A percentile compares a stretch with the other conserved stretches of the same genome.
Conservation (phyloP, 92 coral and sea anemone genomes). For the Palythoa grandis region DNA sequence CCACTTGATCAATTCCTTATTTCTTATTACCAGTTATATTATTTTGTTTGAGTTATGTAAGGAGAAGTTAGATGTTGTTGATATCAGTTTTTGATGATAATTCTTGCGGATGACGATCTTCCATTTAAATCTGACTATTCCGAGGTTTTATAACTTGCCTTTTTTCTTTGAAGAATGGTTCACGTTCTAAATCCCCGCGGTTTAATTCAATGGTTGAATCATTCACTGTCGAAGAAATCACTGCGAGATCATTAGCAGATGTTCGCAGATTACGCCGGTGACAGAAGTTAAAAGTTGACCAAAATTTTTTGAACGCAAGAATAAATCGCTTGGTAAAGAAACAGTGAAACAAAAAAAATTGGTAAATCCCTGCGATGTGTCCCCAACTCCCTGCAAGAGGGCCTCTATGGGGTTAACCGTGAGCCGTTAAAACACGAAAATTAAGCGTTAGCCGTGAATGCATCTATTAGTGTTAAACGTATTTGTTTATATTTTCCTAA, state of each 20-base stretch:
- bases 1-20: no score
- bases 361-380: constrained; percentile 23
- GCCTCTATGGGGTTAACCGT: no score
- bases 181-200: constrained; percentile 10
- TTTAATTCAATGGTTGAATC: constrained; percentile 14
- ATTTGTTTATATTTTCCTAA: no score
- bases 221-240: neutral
- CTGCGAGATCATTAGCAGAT: constrained; percentile 12
- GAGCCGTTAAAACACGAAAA: no score
- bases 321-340: constrained; percentile 29
- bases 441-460: no score
- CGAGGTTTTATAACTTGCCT: constrained; percentile 26
- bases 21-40: no score
- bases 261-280: neutral
- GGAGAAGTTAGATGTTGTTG: no score
- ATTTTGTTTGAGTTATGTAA: no score
- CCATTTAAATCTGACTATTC: neutral
- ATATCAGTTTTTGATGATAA: neutral
- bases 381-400: constrained; percentile 19
- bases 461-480: no score
- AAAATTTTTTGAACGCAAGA: neutral
- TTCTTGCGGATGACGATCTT: neutral
- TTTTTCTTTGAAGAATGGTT: constrained; percentile 17
- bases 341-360: constrained; percentile 30
- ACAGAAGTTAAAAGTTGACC: constrained; percentile 1